Base-by-base conservation (phyloP, 2,113 vertebrate species). In the Pseudolaguvia tuberculata region DNA sequence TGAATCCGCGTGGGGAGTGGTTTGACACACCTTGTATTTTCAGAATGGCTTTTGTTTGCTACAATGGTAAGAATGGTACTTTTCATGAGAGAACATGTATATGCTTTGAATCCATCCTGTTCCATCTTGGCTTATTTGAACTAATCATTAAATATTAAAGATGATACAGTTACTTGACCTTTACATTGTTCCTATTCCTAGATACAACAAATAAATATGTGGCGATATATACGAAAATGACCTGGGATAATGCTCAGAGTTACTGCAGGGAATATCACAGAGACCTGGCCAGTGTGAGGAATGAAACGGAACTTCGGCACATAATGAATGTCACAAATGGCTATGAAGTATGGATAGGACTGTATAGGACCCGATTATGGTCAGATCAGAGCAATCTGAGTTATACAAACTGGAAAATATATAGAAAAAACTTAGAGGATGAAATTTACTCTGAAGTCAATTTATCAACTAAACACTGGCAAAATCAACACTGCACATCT, bases 341-440 rank as follows among this genome's bases (percentile, higher is more conserved):
- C n/a, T 0, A 3, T 3, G 1, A 17, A 1, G 1, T 59, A 39
- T 85, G 85, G 85, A 78, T 87, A 0, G 81, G 85, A 57, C 84
- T 87, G 20, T 3, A 58, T 62, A 79, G 83, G 72, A n/a, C 15
- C 2, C 86, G 78, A 74, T 7, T 14, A 17, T 84, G 85, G 85
- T 84, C 85, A 11, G 75, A 83, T 52, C n/a, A 27, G 12, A 80
- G 6, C 2, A 42, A 1, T 12, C 10, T 2, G 0, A 71, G 1
- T 39, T 82, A 78, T 27, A 73, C 5, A 21, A 68, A 81, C 58
- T 86, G 84, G 85, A 18, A 14, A 4, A 10, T 7, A 61, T 4
- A 0, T 0, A 12, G 2, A 13, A 1, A 0, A 59, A 9, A 1
- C 10, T 42, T 8, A 1, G 2, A 7, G 1, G 4, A 20, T 1